Base-by-base conservation (phyloP, 1,140 invertebrate genomes). In the Parapsyche elsis region DNA sequence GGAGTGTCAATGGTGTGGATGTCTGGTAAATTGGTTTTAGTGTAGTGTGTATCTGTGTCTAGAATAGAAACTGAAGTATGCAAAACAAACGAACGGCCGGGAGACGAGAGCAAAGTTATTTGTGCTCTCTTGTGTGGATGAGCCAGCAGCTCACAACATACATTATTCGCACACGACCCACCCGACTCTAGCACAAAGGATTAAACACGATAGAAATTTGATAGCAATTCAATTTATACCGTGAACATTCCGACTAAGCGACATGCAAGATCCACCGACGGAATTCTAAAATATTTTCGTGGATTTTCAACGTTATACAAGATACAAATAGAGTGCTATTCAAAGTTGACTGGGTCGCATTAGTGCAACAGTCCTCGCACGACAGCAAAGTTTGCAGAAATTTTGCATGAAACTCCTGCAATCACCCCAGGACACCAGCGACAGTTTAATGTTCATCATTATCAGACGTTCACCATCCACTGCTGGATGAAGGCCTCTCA, bases 1-100 rank as follows among this genome's bases (percentile, higher is more conserved):
- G 26, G 70, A 71, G 12, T 71, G 70, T 71, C 70, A 71, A 71
- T 71, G 70, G 70, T 71, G 26, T 71, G 38, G 12, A 71, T 71
- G 21, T 71, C 24, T 16, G 23, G 30, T 71, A 71, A 71, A 71
- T 71, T 44, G 23, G 24, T 71, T 30, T 71, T 26, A 12, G 24
- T 71, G 30, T 71, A 71, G 70, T 71, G 30, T 38, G 30, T 38
- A 38, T 38, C 2, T 38, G 30, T 38, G 30, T 30, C 70, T 16
- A 30, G 70, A 71, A 71, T 71, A 71, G 70, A 71, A 38, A 71
- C 21, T 12, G 12, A 71, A 71, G 38, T 71, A 71, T 71, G 70
- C 70, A 71, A 71, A 71, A 71, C 26, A 71, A 71, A 23, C 64
- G 64, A 67, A 67, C 30, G 30, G 30, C 24, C 24, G 64, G 24